Base-by-base conservation (phyloP, 2,888 invertebrate genomes). In the Oscheius myriophilus region DNA sequence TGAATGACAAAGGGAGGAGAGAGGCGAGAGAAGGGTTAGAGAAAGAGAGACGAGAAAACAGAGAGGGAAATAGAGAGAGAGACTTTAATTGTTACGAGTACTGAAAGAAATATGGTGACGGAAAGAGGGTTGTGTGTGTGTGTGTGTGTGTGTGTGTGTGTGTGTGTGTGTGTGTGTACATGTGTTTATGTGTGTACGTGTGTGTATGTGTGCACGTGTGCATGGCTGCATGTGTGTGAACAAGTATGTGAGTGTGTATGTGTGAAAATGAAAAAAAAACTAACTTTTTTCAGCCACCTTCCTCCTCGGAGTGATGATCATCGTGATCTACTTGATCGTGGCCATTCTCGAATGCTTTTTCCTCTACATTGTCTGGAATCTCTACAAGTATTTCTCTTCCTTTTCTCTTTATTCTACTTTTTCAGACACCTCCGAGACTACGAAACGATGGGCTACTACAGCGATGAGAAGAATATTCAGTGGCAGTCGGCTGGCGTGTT, bases 341-440 rank as follows among this genome's bases (percentile, higher is more conserved):
- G 85, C 85, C 21, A 64, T 82, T 23, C 76, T 86, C 26, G 85
- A 85, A 58, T 58, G 79, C 25, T 85, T 84, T 82, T 85, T 85
- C 81, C 73, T 85, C 49, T 85, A 82, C 74, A 85, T 85, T 69
- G 79, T 86, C 53, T 85, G 80, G 70, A 80, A 82, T 42, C 80
- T 85, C 14, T 85, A 85, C 81, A 83, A 80, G 85, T 85, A 55
- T 64, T 70, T 55, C 4, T n/a, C n/a, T 46, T 41, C 39, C 18
- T 11, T n/a, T 12, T 18, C 18, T 14, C 4, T 14, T 18, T 43
- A 9, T 25, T 43, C 26, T 45, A 3, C 49, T 45, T 18, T 25
- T 82, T 21, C 70, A 84, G 84, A 69, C 82, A 84, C 69, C 70
- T 84, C 45, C 79, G 76, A 55, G 76, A 78, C 70, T 84, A 84